Evolutionary conservation across 1,140 invertebrate genomes (phyloP).

Genomic region (Amyelois transitella): DNA sequence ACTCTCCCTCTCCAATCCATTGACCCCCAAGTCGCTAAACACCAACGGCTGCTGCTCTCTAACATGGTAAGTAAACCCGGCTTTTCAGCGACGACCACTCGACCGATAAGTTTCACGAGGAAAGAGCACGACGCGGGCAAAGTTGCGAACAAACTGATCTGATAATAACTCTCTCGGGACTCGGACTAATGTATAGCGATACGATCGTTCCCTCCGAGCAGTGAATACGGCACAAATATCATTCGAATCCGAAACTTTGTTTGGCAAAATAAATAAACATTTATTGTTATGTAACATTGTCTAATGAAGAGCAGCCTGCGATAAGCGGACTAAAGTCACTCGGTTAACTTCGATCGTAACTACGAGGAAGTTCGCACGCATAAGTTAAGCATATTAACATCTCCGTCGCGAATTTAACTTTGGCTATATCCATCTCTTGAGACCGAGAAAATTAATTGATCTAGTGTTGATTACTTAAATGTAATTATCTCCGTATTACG

Average conservation of each 20-base stretch:
- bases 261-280: constrained; percentile 41
- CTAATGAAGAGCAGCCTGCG: constrained; percentile 20
- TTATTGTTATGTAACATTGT: constrained; percentile 25
- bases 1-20: constrained; percentile 59
- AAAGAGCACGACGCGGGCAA: constrained; percentile 30
- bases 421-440: constrained; percentile 33
- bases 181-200: constrained; percentile 35
- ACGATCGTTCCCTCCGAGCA: constrained; percentile 28
- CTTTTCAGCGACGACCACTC: constrained; percentile 18
- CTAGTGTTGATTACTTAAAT: constrained; percentile 17
- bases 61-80: constrained; percentile 69
- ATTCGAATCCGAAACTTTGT: constrained; percentile 24
- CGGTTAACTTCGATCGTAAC: constrained; percentile 41
- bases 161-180: constrained; percentile 47
- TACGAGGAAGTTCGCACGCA: constrained; percentile 42
- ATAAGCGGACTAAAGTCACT: constrained; percentile 24
- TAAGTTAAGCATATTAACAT: constrained; percentile 54
- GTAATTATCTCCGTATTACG: neutral
- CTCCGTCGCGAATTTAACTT: constrained; percentile 40
- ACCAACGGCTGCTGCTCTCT: constrained; percentile 72
- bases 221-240: constrained; percentile 23
- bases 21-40: constrained; percentile 66
- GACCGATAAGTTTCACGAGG: constrained; percentile 35
- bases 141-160: constrained; percentile 43
- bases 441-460: constrained; percentile 39